Evolutionary conservation across 2,113 vertebrate genomes (phyloP).

Genomic region (Pygoscelis adeliae): DNA sequence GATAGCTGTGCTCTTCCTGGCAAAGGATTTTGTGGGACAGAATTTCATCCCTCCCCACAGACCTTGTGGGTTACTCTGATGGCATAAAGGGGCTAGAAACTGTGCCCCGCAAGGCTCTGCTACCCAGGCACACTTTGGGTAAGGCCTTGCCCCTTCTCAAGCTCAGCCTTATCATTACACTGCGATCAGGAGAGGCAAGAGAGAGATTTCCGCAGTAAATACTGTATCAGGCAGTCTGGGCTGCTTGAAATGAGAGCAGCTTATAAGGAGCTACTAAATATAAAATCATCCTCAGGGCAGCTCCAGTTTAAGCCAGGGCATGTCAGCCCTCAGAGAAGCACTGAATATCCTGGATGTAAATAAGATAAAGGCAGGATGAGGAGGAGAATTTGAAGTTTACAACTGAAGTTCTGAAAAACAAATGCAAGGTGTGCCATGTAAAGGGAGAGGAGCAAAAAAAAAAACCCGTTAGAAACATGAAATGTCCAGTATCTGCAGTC

Average conservation of each 20-base stretch:
- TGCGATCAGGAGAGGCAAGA: not conserved
- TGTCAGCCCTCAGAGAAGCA: not conserved
- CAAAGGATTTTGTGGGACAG: not conserved
- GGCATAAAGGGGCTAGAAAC: not conserved
- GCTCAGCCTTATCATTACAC: not conserved
- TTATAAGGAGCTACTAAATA: slow-evolving; percentile 55
- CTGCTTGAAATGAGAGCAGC: slow-evolving; percentile 30
- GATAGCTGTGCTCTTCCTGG: not conserved
- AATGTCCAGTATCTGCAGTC: not conserved
- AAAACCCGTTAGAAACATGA: not conserved
- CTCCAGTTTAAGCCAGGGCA: slow-evolving; percentile 44
- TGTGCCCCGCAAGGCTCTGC: not conserved
- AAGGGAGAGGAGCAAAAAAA: not conserved
- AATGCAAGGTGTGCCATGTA: not conserved
- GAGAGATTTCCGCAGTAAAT: not conserved
- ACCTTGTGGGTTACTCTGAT: not conserved
- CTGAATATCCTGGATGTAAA: not conserved
- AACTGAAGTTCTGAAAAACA: not conserved
- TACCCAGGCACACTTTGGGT: not conserved
- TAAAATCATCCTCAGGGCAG: slow-evolving; percentile 46
- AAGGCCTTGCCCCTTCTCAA: not conserved
- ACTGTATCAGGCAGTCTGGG: not conserved
- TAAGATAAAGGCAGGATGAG: not conserved
- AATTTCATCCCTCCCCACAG: not conserved
- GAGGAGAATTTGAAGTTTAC: not conserved